Evolutionary conservation across 2,113 vertebrate genomes (phyloP).

Genomic region (Elanoides forficatus): DNA sequence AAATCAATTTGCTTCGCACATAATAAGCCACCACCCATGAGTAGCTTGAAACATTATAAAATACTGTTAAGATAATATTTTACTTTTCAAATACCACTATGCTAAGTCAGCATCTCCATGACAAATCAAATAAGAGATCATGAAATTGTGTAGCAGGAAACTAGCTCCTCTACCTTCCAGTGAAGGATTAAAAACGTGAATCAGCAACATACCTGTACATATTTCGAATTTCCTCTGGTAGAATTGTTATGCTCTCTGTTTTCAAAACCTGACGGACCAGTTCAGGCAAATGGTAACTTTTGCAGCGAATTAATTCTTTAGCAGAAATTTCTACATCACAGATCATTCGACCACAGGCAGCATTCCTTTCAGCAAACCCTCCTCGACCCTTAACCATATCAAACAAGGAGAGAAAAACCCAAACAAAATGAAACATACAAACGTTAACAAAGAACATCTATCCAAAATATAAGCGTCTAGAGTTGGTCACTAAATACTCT

Average conservation of each 20-base stretch:
- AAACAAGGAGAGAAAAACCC: neutral
- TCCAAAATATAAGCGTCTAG: neutral
- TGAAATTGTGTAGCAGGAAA: neutral
- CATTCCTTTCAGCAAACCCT: slow-evolving; percentile 91
- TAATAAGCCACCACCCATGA: neutral
- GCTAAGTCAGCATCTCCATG: neutral
- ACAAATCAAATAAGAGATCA: neutral
- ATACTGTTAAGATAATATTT: neutral
- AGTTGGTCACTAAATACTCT: neutral
- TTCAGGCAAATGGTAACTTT: slow-evolving; percentile 94
- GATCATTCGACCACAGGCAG: slow-evolving; percentile 92
- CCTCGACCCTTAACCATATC: slow-evolving; percentile 80
- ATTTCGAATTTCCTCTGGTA: slow-evolving; percentile 83
- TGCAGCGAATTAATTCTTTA: slow-evolving; percentile 95
- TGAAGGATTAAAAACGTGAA: neutral
- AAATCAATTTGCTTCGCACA: neutral
- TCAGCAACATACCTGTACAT: slow-evolving; percentile 83
- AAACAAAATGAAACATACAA: neutral
- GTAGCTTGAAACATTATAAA: neutral
- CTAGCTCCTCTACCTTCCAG: neutral
- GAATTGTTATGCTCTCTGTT: slow-evolving; percentile 77
- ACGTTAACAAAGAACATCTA: neutral
- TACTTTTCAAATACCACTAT: neutral
- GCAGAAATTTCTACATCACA: slow-evolving; percentile 95
- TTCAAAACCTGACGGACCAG: slow-evolving; percentile 88